These are phyloP conservation scores for Dipodomys ordii DNA, from an alignment of 2,113 vertebrate species.

Conservation along the genomic window DNA sequence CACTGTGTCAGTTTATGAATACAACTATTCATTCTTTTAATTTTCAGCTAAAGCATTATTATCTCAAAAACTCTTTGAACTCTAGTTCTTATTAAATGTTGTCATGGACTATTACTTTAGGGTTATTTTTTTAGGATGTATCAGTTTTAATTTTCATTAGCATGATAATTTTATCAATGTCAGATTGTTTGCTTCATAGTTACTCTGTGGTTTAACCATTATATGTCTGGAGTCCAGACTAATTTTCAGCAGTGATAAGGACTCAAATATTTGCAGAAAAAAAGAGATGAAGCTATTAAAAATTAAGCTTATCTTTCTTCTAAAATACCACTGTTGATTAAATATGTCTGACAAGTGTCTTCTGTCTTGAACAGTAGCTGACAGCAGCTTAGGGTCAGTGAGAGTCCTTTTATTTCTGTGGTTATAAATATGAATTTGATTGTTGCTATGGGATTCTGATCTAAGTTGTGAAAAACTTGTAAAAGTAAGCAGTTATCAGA, in stretches of 20 bases:
- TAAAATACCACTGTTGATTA: slow-evolving; percentile 38
- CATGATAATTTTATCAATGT: slow-evolving; percentile 28
- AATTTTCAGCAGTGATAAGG: background rate
- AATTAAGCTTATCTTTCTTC: slow-evolving; percentile 45
- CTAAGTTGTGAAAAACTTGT: slow-evolving; percentile 30
- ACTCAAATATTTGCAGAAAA: slow-evolving; percentile 35
- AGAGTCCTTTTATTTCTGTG: background rate
- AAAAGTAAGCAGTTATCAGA: background rate
- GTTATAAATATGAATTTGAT: background rate
- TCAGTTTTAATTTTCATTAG: slow-evolving; percentile 52
- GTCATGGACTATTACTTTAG: background rate
- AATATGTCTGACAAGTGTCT: slow-evolving; percentile 8
- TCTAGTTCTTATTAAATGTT: slow-evolving; percentile 26
- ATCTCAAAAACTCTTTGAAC: background rate
- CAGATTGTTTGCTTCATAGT: slow-evolving; percentile 44
- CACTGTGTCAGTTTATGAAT: too few species aligned
- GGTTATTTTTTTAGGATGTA: background rate
- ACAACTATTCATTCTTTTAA: background rate
- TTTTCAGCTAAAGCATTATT: slow-evolving; percentile 8
- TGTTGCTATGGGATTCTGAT: background rate
- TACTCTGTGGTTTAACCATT: slow-evolving; percentile 23
- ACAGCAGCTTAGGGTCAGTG: background rate
- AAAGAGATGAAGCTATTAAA: slow-evolving; percentile 44
- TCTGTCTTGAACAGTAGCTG: slow-evolving; percentile 20
- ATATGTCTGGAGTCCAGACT: slow-evolving; percentile 3